These are phyloP conservation scores for Myotis brandtii DNA, from an alignment of 2,113 vertebrate species.

Conservation along the genomic window DNA sequence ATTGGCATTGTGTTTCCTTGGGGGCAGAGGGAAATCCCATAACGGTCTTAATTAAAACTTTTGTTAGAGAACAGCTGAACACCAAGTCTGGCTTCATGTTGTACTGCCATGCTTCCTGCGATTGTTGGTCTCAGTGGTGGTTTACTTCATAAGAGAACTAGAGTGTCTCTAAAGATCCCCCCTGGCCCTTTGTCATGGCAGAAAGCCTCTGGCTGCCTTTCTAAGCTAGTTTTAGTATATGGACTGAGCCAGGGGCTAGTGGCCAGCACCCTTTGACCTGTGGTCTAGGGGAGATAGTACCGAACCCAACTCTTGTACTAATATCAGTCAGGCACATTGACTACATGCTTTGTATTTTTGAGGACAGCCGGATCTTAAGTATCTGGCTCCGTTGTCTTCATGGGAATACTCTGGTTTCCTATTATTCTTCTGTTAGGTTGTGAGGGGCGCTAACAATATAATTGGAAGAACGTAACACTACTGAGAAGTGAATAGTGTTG, in stretches of 20 bases:
- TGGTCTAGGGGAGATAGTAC: background rate
- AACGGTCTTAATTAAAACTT: slow-evolving; percentile 67
- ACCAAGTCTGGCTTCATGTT: background rate
- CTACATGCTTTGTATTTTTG: background rate
- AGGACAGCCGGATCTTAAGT: slow-evolving; percentile 32
- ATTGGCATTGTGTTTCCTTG: slow-evolving; percentile 27
- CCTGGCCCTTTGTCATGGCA: background rate
- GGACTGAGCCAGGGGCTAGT: background rate
- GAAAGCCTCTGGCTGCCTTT: background rate
- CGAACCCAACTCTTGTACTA: background rate
- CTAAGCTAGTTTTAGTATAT: background rate
- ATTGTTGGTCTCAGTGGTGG: slow-evolving; percentile 45
- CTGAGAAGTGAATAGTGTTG: background rate
- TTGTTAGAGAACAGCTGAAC: background rate
- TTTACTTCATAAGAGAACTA: slow-evolving; percentile 48
- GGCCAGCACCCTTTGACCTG: background rate
- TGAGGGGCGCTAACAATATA: background rate
- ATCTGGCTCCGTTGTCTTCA: background rate
- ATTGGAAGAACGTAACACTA: background rate
- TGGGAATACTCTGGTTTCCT: background rate
- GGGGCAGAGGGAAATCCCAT: background rate
- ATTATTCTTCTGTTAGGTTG: background rate
- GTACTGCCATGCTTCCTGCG: background rate
- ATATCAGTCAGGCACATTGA: background rate
- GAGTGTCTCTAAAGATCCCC: background rate